Base-by-base conservation (phyloP, 35 echinoderm and acorn worm species). In the Nesometra sesokonis region DNA sequence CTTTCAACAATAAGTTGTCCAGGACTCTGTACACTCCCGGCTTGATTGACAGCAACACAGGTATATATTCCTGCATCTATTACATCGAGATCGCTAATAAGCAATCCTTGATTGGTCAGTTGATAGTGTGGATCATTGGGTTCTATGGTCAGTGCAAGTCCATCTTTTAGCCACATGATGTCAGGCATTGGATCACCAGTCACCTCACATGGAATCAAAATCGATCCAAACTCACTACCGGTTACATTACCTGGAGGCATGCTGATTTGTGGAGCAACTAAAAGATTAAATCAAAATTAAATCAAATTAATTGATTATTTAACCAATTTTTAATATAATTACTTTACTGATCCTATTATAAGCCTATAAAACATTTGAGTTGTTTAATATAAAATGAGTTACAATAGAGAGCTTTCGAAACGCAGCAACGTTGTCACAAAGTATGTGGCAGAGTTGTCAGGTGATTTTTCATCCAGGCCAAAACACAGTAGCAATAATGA, bases 121-220 rank as follows among this genome's bases (percentile, higher is more conserved):
- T 89, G 84, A 33, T 90, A 94, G 29, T 89, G 84, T 17, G 86
- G 67, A 80, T 82, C 82, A 52, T 23, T 31, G 27, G 93, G 93
- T 33, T 79, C 37, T 37, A 93, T 39, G 77, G 39, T 82, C 31
- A 97, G 21, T 29, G 89, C 78, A 31, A 57, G 23, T 5, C 88
- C 80, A 78, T 97, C 90, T 88, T 92, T 93, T 87, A 89, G 87
- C 95, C 95, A 97, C 32, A 90, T 87, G 27, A 97, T 77, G 11
- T 39, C 46, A 1, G 95, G 86, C 13, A 78, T 78, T 15, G 95
- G 95, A 35, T 97, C 95, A 23, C 89, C 95, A 0, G 89, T 92
- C 77, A 93, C 89, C 21, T 79, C 52, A 82, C 95, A 97, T 30
- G 89, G 79, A 27, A 97, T 87, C 38, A 91, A 38, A 8, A 86